Percentiles rank a stretch among this genome's conserved stretches.
phyloP scores from a whole-genome alignment of 2,888 invertebrate species.

The Eucriotettix oculatus region DNA sequence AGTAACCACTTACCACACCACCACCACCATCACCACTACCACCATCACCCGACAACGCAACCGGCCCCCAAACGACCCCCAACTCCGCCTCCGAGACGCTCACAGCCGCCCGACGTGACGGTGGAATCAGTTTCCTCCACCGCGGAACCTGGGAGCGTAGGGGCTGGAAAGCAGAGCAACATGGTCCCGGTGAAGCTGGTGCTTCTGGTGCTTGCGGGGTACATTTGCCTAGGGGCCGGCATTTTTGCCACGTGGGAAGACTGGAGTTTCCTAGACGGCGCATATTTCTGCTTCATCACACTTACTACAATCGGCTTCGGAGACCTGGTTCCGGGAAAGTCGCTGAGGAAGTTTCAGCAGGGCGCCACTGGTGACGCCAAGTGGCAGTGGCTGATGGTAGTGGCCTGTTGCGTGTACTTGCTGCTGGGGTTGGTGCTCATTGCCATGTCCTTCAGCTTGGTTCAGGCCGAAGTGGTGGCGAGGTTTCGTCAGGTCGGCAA shows the following conservation, averaged over 20 bases:
- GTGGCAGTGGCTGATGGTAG: constrained; percentile 37
- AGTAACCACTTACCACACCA: constrained; percentile 13
- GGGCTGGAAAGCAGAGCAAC: constrained; percentile 11
- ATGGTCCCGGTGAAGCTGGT: constrained; percentile 45
- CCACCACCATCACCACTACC: constrained; percentile 5
- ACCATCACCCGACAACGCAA: not conserved
- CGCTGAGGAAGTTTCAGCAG: constrained; percentile 24
- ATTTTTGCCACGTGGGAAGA: constrained; percentile 66
- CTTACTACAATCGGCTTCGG: constrained; percentile 70
- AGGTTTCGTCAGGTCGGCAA: constrained; percentile 35
- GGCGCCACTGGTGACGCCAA: constrained; percentile 30
- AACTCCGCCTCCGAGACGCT: constrained; percentile 13
- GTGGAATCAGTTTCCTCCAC: not conserved
- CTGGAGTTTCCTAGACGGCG: constrained; percentile 65
- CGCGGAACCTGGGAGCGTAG: not conserved
- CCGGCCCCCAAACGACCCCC: constrained; percentile 10
- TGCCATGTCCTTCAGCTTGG: constrained; percentile 69
- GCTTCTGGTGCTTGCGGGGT: constrained; percentile 48
- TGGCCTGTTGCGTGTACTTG: constrained; percentile 64
- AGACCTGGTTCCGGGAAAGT: constrained; percentile 49
- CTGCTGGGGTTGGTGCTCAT: constrained; percentile 63
- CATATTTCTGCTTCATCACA: constrained; percentile 73
- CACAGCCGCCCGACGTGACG: not conserved
- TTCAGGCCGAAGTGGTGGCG: constrained; percentile 62
- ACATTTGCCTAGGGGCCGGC: constrained; percentile 59